Base-by-base conservation (phyloP, 2,797 vertebrate genomes). In the Argentina silus region DNA sequence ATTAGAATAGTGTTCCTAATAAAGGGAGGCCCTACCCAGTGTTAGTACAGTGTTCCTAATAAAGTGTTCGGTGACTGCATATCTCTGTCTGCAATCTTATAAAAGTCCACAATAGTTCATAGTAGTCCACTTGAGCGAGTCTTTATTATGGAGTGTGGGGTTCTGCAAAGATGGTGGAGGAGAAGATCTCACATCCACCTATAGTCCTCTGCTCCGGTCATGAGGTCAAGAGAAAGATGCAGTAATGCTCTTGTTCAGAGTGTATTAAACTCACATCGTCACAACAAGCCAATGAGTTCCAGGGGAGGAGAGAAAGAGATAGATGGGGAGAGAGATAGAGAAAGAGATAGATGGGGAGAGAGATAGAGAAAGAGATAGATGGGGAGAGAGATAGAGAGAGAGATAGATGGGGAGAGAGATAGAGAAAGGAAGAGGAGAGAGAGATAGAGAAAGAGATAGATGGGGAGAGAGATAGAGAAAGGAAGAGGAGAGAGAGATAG, bases 231-330 rank as follows among this genome's bases (percentile, higher is more conserved):
- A 47, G 42, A 42, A 19, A 74, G 47, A 7, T 2, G 15, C n/a
- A 62, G 56, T 65, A 69, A 65, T 17, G 74, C 67, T 59, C 47
- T 4, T 69, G 71, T 75, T 69, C 64, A 70, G 63, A 44, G 57
- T 67, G 66, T 42, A 61, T 61, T 72, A 51, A 36, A 60, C 66
- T 74, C 57, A 15, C 60, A 70, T 75, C 74, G 75, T 82, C 72
- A 69, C 53, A 45, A 63, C 69, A 42, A 3, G 7, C 63, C 75
- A 86, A 80, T 85, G 81, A 89, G 81, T 88, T 79, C 73, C 81
- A 80, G 74, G 78, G 78, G 61, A 47, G 36, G 74, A 71, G 72
- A 7, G 7, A 59, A 59, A 27, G 47, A 8, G 56, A 9, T 17
- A 8, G 55, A 56, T n/a, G n/a, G n/a, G 55, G 19, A 17, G 53